Evolutionary conservation across 2,113 vertebrate species (phyloP), one percentile per base, ranked within the genome.

Genomic region (Strix aluco): DNA sequence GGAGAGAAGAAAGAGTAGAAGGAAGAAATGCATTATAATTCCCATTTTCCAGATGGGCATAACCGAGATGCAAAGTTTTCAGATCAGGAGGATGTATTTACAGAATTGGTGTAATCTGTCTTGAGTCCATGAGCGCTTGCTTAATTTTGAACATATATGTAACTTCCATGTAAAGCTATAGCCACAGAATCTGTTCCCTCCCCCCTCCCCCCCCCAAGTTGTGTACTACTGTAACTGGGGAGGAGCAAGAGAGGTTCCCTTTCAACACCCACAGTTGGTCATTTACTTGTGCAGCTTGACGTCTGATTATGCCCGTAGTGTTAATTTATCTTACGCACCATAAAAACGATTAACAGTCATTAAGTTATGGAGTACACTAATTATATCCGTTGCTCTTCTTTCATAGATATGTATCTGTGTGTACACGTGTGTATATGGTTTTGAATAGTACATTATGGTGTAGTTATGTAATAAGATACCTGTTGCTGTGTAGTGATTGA

Each of bases 201-300:
- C 8, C 21, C 9, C 2, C n/a, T n/a, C 3, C 10, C 0, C 20
- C 1, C 2, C 1, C 1, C 5, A 23, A 63, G 15, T 19, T 49
- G 30, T 51, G 74, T 27, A 2, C 27, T 42, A 0, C 20, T 57
- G 59, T 34, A 47, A 22, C 19, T 23, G 49, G 15, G 27, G 51
- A 88, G 38, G 3, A 32, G 57, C 11, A 46, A 44, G 38, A 7
- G 18, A 19, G 59, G 11, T 32, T 46, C 40, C 65, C 40, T 62
- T 38, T 19, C 40, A 38, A 13, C 63, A 75, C 57, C 58, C 20
- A 25, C n/a, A 23, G 54, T 3, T 57, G 75, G 52, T 55, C 36
- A 26, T 40, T 51, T 29, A 10, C 44, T 82, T 42, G 34, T 52
- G 61, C 25, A 47, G 20, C 51, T 18, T 34, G 36, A 15, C 19